Conservation (phyloP, 2,797 vertebrate species). For the Thunnus albacares region DNA sequence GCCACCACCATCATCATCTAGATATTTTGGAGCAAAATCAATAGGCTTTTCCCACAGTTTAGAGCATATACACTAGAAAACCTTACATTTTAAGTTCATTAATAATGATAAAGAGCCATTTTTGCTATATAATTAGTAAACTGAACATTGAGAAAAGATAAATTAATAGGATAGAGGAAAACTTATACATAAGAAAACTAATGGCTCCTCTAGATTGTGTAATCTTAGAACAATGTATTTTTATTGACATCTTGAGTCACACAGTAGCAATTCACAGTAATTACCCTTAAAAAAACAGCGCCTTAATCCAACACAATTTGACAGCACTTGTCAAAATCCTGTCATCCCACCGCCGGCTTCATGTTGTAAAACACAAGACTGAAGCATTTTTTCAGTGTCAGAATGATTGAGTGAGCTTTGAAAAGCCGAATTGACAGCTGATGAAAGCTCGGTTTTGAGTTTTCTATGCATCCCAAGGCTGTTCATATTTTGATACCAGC, state of each 20-base stretch:
- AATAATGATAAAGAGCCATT: neutral
- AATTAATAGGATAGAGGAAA: neutral
- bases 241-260: conserved; percentile 17
- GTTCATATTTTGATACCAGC: conserved; percentile 1
- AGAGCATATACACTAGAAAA: neutral
- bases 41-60: neutral
- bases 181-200: neutral
- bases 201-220: neutral
- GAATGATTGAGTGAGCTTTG: conserved; percentile 44
- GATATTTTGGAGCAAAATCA: neutral
- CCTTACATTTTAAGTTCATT: neutral
- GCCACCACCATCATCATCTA: neutral
- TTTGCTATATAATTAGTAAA: neutral
- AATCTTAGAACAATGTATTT: conserved; percentile 1
- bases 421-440: conserved; percentile 37
- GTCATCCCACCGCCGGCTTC: conserved; percentile 32
- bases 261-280: conserved; percentile 17
- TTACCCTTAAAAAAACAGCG: conserved; percentile 14
- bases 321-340: conserved; percentile 42
- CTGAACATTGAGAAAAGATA: neutral
- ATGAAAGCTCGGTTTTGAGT: conserved; percentile 18
- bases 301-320: neutral
- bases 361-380: conserved; percentile 20
- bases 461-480: conserved; percentile 16
- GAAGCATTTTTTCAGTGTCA: conserved; percentile 16